Evolutionary conservation across 2,113 vertebrate species (phyloP).

Genomic region (Axis porcinus): DNA sequence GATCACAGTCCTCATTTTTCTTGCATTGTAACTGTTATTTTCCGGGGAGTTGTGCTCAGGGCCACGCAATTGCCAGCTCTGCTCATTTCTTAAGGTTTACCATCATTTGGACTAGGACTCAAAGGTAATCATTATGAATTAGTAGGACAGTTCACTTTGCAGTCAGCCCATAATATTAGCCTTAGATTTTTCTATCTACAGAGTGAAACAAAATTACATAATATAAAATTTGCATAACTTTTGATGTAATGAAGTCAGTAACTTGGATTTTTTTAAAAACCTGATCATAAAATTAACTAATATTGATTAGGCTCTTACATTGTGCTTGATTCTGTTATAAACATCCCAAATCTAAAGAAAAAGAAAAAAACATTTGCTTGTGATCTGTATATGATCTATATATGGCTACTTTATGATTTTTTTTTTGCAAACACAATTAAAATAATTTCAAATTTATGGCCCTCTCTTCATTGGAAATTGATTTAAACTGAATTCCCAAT

Average conservation of each 20-base stretch:
- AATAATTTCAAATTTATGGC: background rate
- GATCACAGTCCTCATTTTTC: background rate
- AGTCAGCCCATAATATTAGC: background rate
- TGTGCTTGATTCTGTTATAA: background rate
- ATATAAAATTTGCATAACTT: background rate
- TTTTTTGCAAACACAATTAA: background rate
- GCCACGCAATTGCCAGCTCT: background rate
- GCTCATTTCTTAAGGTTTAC: background rate
- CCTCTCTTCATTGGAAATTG: background rate
- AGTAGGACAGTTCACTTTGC: background rate
- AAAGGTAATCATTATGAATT: background rate
- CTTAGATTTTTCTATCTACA: background rate
- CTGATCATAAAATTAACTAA: background rate
- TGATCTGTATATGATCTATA: background rate
- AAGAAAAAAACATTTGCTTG: background rate
- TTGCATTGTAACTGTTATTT: background rate
- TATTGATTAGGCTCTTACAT: background rate
- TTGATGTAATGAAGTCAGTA: conserved; percentile 17
- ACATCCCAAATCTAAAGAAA: background rate
- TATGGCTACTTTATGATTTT: background rate
- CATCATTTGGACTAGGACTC: background rate
- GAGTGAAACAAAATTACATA: background rate
- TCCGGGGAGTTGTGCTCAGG: background rate
- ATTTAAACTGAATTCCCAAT: background rate
- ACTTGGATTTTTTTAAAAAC: background rate